Conservation (phyloP, 2,888 invertebrate species). For the Troides helena region DNA sequence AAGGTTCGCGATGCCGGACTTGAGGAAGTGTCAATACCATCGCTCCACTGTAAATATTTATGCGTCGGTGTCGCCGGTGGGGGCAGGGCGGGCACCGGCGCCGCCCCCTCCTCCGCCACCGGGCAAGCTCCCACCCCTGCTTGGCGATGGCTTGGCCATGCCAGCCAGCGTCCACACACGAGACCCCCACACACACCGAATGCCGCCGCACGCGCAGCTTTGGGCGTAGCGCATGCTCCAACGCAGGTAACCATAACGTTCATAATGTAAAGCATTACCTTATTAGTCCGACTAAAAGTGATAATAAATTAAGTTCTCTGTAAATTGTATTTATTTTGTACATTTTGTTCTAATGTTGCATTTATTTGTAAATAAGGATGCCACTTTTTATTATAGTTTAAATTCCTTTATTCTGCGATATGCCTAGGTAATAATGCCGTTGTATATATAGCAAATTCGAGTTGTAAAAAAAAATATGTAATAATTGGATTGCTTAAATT, state of each 20-base stretch:
- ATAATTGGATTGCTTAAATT: constrained; percentile 49
- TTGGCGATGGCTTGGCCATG: constrained; percentile 65
- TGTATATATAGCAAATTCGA: constrained; percentile 54
- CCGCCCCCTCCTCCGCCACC: constrained; percentile 82
- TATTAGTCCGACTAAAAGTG: constrained; percentile 77
- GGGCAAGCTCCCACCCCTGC: constrained; percentile 82
- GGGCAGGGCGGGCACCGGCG: constrained; percentile 80
- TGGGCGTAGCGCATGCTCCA: constrained; percentile 89
- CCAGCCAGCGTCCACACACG: constrained; percentile 68
- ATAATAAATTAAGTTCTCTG: constrained; percentile 72
- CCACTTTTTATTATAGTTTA: constrained; percentile 61
- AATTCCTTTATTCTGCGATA: constrained; percentile 77
- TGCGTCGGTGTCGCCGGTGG: constrained; percentile 82
- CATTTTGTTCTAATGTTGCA: constrained; percentile 50
- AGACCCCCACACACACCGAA: constrained; percentile 74
- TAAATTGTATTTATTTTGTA: constrained; percentile 65
- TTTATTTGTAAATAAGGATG: constrained; percentile 61
- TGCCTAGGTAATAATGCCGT: constrained; percentile 54
- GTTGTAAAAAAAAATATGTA: constrained; percentile 37
- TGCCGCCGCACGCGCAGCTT: constrained; percentile 84
- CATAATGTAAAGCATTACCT: constrained; percentile 76
- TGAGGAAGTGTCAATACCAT: constrained; percentile 83
- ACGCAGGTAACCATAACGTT: constrained; percentile 80
- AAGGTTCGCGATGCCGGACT: constrained; percentile 93
- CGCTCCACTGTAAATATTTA: constrained; percentile 86